A percentile compares a stretch with the other conserved stretches of the same genome.
These are phyloP conservation scores for Bradypus variegatus DNA, from an alignment of 2,797 vertebrate species.

Conservation along the genomic window DNA sequence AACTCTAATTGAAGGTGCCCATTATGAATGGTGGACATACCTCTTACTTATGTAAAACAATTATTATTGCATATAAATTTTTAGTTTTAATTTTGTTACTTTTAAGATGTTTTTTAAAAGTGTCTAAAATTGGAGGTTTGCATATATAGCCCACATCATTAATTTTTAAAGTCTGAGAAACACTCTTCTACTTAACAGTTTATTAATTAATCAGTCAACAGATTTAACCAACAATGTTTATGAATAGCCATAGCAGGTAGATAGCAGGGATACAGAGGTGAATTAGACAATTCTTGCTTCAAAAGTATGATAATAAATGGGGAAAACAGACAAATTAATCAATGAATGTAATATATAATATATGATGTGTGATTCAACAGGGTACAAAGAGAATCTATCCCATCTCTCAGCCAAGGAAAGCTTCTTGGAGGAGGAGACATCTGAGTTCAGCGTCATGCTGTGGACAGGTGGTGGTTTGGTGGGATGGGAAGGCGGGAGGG, in stretches of 20 bases:
- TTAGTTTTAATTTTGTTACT: not conserved
- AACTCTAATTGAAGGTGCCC: not conserved
- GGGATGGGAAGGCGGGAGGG: no score
- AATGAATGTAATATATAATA: not conserved
- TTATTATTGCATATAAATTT: not conserved
- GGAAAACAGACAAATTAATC: not conserved
- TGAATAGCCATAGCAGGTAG: not conserved
- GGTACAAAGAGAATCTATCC: not conserved
- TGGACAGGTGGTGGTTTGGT: not conserved
- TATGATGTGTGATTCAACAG: not conserved
- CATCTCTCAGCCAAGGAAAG: not conserved
- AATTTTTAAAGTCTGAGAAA: not conserved
- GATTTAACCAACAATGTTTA: not conserved
- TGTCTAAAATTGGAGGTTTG: not conserved
- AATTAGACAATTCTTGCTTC: not conserved
- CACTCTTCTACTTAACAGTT: not conserved
- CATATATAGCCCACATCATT: not conserved
- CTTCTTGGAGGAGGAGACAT: not conserved
- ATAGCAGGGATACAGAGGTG: not conserved
- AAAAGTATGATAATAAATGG: not conserved
- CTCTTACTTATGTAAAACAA: not conserved
- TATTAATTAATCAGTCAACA: not conserved
- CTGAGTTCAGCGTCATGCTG: not conserved
- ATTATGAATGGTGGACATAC: not conserved
- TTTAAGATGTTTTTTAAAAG: not conserved